These are phyloP conservation scores for Epizoanthus rinbou DNA, from an alignment of 92 coral and sea anemone species.

Conservation along the genomic window DNA sequence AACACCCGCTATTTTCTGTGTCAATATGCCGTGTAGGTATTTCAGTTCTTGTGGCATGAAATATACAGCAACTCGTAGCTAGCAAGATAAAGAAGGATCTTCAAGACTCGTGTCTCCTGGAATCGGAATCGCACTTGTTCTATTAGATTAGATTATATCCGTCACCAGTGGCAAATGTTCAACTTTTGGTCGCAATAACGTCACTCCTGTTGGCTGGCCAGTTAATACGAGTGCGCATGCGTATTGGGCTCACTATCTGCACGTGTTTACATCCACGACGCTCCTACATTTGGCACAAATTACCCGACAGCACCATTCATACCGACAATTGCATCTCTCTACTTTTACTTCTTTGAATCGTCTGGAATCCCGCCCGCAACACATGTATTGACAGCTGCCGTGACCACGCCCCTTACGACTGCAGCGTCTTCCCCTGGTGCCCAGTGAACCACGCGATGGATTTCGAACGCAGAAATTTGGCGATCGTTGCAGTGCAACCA, in stretches of 20 bases:
- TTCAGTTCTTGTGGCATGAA: not conserved
- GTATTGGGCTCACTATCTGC: conserved; percentile 39
- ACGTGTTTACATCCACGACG: conserved; percentile 51
- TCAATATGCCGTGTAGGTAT: not conserved
- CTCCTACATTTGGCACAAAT: conserved; percentile 61
- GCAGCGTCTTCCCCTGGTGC: conserved; percentile 74
- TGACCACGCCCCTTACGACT: conserved; percentile 59
- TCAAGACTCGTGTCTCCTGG: not conserved
- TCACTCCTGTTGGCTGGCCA: not conserved
- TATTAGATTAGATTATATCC: not conserved
- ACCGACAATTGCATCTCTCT: conserved; percentile 64
- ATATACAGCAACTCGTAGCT: not conserved
- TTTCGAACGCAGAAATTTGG: conserved; percentile 71
- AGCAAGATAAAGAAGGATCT: not conserved
- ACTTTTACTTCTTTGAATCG: conserved; percentile 34
- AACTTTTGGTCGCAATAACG: not conserved
- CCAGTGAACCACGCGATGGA: conserved; percentile 57
- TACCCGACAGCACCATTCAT: conserved; percentile 76
- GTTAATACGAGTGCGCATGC: conserved; percentile 14
- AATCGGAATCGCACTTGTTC: not conserved
- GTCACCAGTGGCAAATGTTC: not conserved
- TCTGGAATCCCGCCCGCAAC: conserved; percentile 80
- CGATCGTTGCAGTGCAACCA: conserved; percentile 53
- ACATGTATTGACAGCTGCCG: conserved; percentile 81
- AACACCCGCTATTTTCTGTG: too few species aligned